Conservation (phyloP, 2,888 invertebrate species). For the Cryptophagus acutangulus region DNA sequence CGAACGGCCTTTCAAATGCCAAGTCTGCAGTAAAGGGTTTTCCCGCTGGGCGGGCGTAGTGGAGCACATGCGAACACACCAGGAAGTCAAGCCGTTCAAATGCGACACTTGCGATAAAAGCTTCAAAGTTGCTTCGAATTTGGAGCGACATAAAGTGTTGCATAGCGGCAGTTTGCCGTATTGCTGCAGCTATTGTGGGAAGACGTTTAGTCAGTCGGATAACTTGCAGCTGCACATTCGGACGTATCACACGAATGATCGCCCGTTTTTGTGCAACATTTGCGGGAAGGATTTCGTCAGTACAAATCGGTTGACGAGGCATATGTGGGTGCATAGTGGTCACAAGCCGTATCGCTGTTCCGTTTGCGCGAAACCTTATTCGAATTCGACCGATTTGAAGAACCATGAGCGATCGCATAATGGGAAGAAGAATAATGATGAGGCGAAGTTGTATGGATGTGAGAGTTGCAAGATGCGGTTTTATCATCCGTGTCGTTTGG, state of each 20-base stretch:
- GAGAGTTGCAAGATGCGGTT: conserved; percentile 38
- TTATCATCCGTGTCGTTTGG: conserved; percentile 46
- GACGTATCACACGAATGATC: conserved; percentile 43
- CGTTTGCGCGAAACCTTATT: conserved; percentile 39
- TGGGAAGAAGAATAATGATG: conserved; percentile 24
- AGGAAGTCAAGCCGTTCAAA: conserved; percentile 38
- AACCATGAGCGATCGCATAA: conserved; percentile 37
- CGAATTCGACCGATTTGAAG: conserved; percentile 40
- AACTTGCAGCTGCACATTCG: conserved; percentile 42
- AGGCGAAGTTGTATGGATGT: conserved; percentile 39
- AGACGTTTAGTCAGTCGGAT: conserved; percentile 42
- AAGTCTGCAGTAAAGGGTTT: conserved; percentile 43
- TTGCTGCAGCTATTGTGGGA: conserved; percentile 43
- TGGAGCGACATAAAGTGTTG: conserved; percentile 42
- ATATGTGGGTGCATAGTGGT: conserved; percentile 44
- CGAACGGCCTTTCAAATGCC: conserved; percentile 44
- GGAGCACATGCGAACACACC: conserved; percentile 43
- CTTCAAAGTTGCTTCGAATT: conserved; percentile 43
- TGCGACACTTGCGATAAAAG: conserved; percentile 42
- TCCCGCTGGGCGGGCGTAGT: conserved; percentile 43
- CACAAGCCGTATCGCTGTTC: conserved; percentile 40
- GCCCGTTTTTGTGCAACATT: conserved; percentile 43
- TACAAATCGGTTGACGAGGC: conserved; percentile 41
- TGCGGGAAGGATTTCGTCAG: conserved; percentile 45
- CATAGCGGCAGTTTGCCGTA: conserved; percentile 40